phyloP scores from a whole-genome alignment of 2,888 invertebrate genomes.

The Palloptera scutellata region DNA sequence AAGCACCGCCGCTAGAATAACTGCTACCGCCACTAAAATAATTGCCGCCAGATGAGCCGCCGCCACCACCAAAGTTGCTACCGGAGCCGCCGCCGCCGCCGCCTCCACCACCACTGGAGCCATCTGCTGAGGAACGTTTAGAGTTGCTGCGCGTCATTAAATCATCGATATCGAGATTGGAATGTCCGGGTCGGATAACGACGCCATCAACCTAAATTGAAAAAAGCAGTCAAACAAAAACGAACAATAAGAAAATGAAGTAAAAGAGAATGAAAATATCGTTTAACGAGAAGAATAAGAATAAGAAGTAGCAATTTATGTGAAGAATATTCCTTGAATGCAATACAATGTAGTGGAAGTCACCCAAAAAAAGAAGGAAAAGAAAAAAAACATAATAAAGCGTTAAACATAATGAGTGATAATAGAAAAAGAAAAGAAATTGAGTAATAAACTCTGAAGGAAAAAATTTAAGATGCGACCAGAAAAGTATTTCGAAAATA shows the following conservation, averaged over 20 bases:
- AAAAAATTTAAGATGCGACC: neutral
- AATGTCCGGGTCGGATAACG: conserved; percentile 87
- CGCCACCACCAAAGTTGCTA: conserved; percentile 35
- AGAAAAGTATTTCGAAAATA: neutral
- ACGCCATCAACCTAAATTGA: conserved; percentile 79
- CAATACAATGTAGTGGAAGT: neutral
- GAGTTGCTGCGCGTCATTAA: conserved; percentile 60
- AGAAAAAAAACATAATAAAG: neutral
- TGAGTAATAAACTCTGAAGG: conserved; percentile 48
- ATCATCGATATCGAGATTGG: conserved; percentile 69
- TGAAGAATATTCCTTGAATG: neutral
- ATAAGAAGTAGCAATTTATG: conserved; percentile 8
- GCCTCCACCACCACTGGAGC: conserved; percentile 36
- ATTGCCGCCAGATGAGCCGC: conserved; percentile 36
- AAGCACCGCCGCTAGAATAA: conserved; percentile 34
- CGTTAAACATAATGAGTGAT: neutral
- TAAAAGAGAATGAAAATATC: conserved; percentile 1
- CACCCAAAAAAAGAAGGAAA: neutral
- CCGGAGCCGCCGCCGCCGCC: conserved; percentile 37
- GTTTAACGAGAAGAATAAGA: neutral
- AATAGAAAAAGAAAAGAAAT: conserved; percentile 32
- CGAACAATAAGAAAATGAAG: conserved; percentile 20
- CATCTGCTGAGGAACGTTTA: conserved; percentile 63
- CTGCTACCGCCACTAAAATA: conserved; percentile 36
- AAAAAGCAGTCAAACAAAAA: conserved; percentile 39